Percentiles rank a stretch among this genome's conserved stretches.
phyloP scores from a whole-genome alignment of 2,888 invertebrate species.

The Parelbella ahira region DNA sequence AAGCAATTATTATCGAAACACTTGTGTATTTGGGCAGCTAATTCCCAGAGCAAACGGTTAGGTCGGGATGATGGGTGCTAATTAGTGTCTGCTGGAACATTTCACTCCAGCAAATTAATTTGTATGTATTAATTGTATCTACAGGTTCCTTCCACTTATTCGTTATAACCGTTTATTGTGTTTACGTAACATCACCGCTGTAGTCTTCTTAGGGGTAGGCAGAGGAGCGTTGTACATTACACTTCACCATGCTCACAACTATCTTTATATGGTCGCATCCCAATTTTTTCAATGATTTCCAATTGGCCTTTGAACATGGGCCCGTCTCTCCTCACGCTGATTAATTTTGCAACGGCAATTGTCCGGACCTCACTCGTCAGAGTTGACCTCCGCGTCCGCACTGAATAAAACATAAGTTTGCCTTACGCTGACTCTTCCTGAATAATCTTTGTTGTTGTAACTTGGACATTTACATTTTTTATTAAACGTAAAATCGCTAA shows the following conservation, averaged over 20 bases:
- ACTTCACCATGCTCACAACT: too few relatives aligned
- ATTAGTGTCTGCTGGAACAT: slow-evolving; percentile 14
- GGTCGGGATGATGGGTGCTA: not conserved
- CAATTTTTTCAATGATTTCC: too few relatives aligned
- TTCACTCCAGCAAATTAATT: too few relatives aligned
- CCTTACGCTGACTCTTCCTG: slow-evolving; percentile 39
- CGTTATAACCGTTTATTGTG: too few relatives aligned
- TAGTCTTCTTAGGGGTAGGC: too few relatives aligned
- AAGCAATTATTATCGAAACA: slow-evolving; percentile 28
- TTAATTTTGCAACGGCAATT: slow-evolving; percentile 75
- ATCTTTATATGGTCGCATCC: too few relatives aligned
- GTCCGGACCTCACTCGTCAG: slow-evolving; percentile 41
- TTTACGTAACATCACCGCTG: too few relatives aligned
- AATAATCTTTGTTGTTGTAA: slow-evolving; percentile 37
- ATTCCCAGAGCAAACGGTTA: slow-evolving; percentile 43
- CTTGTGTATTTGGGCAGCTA: slow-evolving; percentile 42
- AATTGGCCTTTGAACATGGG: not conserved
- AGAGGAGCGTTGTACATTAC: too few relatives aligned
- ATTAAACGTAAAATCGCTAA: too few relatives aligned
- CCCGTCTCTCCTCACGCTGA: slow-evolving; percentile 35
- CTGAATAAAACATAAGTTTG: slow-evolving; percentile 60
- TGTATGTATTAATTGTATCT: too few relatives aligned
- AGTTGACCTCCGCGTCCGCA: slow-evolving; percentile 43
- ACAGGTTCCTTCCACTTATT: too few relatives aligned
- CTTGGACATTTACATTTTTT: too few relatives aligned